These are phyloP conservation scores for Anarhynchus alexandrinus DNA, from an alignment of 2,113 vertebrate species.

Conservation along the genomic window DNA sequence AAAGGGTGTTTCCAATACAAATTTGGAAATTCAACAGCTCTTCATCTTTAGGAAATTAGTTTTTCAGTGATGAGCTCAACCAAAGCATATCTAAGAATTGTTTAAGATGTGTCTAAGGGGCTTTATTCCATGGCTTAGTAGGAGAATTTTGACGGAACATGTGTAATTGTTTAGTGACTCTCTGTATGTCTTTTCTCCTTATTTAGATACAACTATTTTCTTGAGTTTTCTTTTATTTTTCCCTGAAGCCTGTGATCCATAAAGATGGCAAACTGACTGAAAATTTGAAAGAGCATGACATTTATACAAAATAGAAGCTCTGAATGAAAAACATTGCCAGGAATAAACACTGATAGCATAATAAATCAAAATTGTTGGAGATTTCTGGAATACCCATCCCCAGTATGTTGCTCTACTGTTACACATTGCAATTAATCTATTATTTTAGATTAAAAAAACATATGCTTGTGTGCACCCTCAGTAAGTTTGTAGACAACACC, in stretches of 20 bases:
- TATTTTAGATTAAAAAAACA: neutral
- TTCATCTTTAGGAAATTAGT: neutral
- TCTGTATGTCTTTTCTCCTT: neutral
- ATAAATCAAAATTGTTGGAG: neutral
- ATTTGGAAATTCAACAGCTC: neutral
- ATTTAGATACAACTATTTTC: neutral
- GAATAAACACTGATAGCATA: neutral
- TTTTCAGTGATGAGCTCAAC: neutral
- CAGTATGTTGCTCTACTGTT: neutral
- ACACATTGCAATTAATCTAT: neutral
- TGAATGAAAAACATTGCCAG: neutral
- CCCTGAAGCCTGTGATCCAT: neutral
- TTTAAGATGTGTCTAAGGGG: neutral
- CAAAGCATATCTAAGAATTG: neutral
- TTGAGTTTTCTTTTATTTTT: neutral
- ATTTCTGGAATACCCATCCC: neutral
- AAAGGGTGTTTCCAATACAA: neutral
- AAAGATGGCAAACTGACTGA: neutral
- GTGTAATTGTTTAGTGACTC: neutral
- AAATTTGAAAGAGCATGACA: neutral
- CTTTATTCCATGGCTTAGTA: neutral
- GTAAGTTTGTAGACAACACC: no score
- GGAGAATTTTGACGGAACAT: neutral
- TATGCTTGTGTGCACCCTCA: neutral
- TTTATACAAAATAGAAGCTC: neutral